A percentile compares a stretch with the other conserved stretches of the same genome.
These are phyloP conservation scores for Drosophila prostipennis DNA, from an alignment of 2,888 invertebrate species.

Conservation along the genomic window DNA sequence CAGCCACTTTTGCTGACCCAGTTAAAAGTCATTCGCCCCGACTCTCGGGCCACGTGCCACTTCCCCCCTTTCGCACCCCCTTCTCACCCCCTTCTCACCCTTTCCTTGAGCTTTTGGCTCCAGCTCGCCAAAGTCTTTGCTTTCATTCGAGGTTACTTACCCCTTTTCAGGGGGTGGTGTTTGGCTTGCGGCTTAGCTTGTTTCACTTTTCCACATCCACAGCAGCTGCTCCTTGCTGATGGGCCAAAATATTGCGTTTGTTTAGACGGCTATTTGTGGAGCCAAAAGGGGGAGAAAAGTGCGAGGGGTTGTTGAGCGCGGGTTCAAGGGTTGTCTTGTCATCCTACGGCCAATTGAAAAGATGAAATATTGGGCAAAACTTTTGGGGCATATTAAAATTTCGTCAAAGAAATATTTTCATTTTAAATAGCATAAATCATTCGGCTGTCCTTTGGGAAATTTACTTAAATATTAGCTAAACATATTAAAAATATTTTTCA, in stretches of 20 bases:
- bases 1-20: conserved; percentile 78
- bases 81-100: too few species aligned
- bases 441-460: neutral
- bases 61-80: conserved; percentile 17
- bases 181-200: conserved; percentile 26
- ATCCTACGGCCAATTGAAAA: conserved; percentile 47
- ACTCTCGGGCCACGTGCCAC: conserved; percentile 47
- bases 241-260: conserved; percentile 32
- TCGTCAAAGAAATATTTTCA: neutral
- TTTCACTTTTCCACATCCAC: conserved; percentile 41
- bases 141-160: conserved; percentile 81
- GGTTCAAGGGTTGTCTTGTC: conserved; percentile 32
- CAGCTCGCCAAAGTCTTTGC: conserved; percentile 59
- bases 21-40: conserved; percentile 73
- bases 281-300: neutral
- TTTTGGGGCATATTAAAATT: neutral
- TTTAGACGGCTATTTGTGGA: conserved; percentile 39
- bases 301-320: neutral
- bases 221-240: conserved; percentile 4
- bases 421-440: neutral
- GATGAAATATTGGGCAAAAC: neutral
- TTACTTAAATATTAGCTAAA: neutral
- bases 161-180: conserved; percentile 50
- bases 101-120: neutral
- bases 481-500: too few species aligned